These are phyloP conservation scores for Nysson spinosus DNA, from an alignment of 2,888 invertebrate species.

Conservation along the genomic window DNA sequence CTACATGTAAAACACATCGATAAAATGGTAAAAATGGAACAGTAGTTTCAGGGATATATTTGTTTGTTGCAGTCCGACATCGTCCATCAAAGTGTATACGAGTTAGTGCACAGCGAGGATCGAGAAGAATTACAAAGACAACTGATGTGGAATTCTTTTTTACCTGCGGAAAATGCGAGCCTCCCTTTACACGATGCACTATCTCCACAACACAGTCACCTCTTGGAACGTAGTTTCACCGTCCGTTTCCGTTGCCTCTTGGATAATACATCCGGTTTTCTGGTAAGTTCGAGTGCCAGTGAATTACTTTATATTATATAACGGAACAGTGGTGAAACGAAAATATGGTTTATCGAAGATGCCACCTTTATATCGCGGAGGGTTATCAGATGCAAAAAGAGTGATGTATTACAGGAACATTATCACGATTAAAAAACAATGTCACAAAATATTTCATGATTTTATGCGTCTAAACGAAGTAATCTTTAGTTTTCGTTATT, in stretches of 20 bases:
- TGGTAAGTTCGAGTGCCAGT: conserved; percentile 82
- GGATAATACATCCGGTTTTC: conserved; percentile 99
- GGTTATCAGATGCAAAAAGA: too few species aligned
- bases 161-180: conserved; percentile 87
- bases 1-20: too few species aligned
- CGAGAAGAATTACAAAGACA: conserved; percentile 97
- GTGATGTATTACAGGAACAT: too few species aligned
- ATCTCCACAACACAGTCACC: conserved; percentile 91
- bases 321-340: too few species aligned
- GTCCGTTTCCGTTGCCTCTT: conserved; percentile 98
- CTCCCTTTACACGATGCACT: conserved; percentile 92
- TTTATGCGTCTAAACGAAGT: too few species aligned
- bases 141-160: conserved; percentile 95
- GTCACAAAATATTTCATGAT: too few species aligned
- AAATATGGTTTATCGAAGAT: too few species aligned
- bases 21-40: too few species aligned
- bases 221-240: conserved; percentile 97
- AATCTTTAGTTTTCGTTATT: too few species aligned
- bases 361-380: too few species aligned
- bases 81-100: conserved; percentile 99
- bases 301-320: not conserved
- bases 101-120: conserved; percentile 99
- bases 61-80: conserved; percentile 93
- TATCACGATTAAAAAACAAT: too few species aligned
- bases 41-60: too few species aligned